phyloP scores from a whole-genome alignment of 2,113 vertebrate species.

The Pygoscelis antarcticus region DNA sequence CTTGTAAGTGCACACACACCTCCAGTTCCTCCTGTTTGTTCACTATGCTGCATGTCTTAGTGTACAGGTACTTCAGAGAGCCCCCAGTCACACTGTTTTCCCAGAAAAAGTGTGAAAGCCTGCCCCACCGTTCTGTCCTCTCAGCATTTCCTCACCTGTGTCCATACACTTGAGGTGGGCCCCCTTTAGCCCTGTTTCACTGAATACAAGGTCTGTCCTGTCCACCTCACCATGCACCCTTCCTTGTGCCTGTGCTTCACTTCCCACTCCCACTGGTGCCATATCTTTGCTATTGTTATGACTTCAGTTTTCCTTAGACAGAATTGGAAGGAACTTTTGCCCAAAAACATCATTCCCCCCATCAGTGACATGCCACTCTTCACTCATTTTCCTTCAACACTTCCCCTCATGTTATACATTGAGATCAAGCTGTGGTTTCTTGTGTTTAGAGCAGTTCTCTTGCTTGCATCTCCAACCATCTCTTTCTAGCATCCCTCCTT shows the following conservation, averaged over 20 bases:
- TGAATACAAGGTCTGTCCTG: accelerated
- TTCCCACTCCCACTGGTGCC: not conserved
- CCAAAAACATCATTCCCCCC: not conserved
- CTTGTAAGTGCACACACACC: not conserved
- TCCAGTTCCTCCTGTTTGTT: not conserved
- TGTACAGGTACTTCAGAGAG: not conserved
- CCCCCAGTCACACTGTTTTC: not conserved
- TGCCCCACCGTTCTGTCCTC: not conserved
- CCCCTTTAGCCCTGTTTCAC: not conserved
- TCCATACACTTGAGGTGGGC: not conserved
- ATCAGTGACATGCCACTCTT: not conserved
- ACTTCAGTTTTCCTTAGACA: not conserved
- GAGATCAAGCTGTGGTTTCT: not conserved
- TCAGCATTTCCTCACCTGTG: not conserved
- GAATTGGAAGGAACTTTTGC: not conserved
- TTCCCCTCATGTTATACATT: not conserved
- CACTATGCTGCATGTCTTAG: not conserved
- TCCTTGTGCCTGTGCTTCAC: not conserved
- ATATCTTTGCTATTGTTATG: not conserved
- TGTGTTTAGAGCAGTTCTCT: not conserved
- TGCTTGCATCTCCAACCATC: not conserved
- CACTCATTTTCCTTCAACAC: not conserved
- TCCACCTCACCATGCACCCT: not conserved
- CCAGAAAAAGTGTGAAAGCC: not conserved
- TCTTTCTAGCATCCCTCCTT: not conserved